Evolutionary conservation across 2,888 invertebrate species (phyloP).

Genomic region (Drosophila lacicola): DNA sequence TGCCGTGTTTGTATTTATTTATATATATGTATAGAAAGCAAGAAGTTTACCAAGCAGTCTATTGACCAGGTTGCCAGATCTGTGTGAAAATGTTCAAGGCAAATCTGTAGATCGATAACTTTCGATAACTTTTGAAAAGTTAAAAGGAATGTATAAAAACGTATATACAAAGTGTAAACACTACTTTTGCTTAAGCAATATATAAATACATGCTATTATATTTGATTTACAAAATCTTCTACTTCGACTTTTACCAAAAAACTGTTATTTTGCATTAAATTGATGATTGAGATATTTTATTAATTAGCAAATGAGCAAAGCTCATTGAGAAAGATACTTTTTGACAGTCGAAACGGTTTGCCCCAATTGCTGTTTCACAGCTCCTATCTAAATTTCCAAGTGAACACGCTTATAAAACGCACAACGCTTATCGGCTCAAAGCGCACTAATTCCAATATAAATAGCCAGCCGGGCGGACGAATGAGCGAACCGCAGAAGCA

Average conservation of each 20-base stretch:
- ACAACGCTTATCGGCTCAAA: slow-evolving; percentile 70
- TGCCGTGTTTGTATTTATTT: too few relatives aligned
- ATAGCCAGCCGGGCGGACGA: slow-evolving; percentile 50
- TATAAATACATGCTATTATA: too few relatives aligned
- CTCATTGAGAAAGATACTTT: slow-evolving; percentile 28
- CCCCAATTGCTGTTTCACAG: slow-evolving; percentile 42
- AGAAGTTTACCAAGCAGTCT: too few relatives aligned
- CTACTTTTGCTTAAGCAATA: too few relatives aligned
- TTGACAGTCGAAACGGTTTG: slow-evolving; percentile 41
- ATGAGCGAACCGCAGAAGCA: slow-evolving; percentile 22
- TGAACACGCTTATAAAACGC: slow-evolving; percentile 77
- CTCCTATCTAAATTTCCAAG: slow-evolving; percentile 69
- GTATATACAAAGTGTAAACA: too few relatives aligned
- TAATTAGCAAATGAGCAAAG: slow-evolving; percentile 30
- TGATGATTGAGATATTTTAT: slow-evolving; percentile 19
- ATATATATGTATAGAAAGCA: too few relatives aligned
- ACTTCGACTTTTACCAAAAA: background rate
- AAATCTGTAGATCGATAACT: background rate
- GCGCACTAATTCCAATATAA: slow-evolving; percentile 79
- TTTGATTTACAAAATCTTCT: too few relatives aligned
- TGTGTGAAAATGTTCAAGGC: background rate
- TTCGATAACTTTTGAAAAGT: background rate
- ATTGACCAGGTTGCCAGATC: too few relatives aligned
- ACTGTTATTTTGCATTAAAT: slow-evolving; percentile 9
- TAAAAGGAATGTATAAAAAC: too few relatives aligned